These are phyloP conservation scores for Charina bottae DNA, from an alignment of 2,113 vertebrate genomes.

Conservation along the genomic window DNA sequence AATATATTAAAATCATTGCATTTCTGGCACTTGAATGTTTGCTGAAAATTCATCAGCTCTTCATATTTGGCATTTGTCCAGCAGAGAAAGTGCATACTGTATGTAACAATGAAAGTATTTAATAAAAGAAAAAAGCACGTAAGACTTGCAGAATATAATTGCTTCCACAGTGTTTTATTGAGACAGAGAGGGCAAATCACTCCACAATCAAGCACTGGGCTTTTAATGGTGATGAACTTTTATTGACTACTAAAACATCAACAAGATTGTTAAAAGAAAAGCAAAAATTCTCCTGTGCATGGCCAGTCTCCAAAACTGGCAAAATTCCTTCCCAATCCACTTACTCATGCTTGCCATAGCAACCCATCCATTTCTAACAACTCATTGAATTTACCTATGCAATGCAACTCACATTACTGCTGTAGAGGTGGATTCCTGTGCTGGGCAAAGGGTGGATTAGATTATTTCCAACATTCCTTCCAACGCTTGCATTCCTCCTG, in stretches of 20 bases:
- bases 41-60: not conserved
- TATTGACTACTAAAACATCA: not conserved
- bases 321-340: no score
- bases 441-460: no score
- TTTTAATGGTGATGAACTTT: not conserved
- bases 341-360: no score
- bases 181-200: not conserved
- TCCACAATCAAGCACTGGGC: not conserved
- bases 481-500: no score
- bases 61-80: not conserved
- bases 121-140: not conserved
- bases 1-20: not conserved
- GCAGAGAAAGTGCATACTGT: not conserved
- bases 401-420: no score
- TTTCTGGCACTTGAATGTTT: not conserved
- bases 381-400: no score
- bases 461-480: no score
- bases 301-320: no score
- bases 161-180: not conserved
- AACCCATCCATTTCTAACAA: no score
- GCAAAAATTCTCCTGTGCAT: no score
- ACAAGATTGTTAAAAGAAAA: no score
- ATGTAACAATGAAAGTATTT: not conserved
- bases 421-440: no score
- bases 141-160: not conserved